phyloP scores from a whole-genome alignment of 1,140 invertebrate genomes.

The Lucilia cuprina region DNA sequence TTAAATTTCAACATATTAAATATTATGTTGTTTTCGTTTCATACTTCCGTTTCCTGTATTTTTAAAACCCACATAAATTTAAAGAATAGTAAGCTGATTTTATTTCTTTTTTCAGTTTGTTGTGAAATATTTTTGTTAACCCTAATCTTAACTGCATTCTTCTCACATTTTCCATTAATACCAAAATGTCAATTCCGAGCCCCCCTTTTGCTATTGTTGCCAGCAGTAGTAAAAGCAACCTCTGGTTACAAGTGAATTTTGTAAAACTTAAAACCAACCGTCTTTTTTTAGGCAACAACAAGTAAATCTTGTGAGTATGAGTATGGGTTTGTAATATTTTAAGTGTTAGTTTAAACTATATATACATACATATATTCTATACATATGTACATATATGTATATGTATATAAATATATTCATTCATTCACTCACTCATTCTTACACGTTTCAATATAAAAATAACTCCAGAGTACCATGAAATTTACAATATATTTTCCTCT shows the following conservation, averaged over 20 bases:
- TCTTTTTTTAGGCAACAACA: neutral
- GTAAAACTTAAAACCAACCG: neutral
- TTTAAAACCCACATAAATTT: no score
- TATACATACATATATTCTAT: neutral
- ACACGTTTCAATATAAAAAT: neutral
- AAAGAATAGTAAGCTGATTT: no score
- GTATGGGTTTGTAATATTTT: no score
- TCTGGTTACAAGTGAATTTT: neutral
- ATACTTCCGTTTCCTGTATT: no score
- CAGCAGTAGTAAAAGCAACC: neutral
- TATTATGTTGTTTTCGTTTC: no score
- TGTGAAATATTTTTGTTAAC: neutral
- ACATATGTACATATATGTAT: neutral
- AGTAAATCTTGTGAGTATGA: neutral
- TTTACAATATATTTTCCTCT: neutral
- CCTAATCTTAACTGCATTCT: neutral
- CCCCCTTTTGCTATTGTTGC: neutral
- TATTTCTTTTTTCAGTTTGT: no score
- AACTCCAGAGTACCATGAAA: conserved; percentile 14
- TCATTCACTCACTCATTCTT: neutral
- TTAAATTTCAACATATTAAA: no score
- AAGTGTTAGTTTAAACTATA: neutral
- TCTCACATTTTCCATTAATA: neutral
- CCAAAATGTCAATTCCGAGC: neutral
- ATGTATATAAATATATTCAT: neutral